These are phyloP conservation scores for Pimephales promelas DNA, from an alignment of 2,113 vertebrate genomes.

Conservation along the genomic window DNA sequence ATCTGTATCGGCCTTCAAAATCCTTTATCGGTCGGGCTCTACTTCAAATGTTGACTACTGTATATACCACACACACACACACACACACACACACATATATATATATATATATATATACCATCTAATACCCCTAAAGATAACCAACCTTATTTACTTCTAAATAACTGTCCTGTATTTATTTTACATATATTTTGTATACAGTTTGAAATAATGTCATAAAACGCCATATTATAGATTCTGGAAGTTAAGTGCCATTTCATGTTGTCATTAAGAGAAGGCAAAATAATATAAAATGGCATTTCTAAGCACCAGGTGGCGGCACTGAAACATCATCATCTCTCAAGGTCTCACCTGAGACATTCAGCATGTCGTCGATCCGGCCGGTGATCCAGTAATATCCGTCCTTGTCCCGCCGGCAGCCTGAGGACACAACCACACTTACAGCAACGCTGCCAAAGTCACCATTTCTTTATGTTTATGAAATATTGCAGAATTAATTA, in stretches of 20 bases:
- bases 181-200: background rate
- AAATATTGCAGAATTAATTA: too few relatives aligned
- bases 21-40: too few relatives aligned
- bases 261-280: background rate
- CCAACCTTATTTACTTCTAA: background rate
- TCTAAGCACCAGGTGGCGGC: conserved; percentile 15
- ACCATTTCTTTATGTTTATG: too few relatives aligned
- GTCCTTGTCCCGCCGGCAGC: conserved; percentile 80
- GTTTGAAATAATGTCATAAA: background rate
- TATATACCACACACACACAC: background rate
- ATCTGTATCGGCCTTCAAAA: too few relatives aligned
- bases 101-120: background rate
- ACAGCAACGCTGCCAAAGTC: background rate
- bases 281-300: too few relatives aligned
- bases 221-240: background rate
- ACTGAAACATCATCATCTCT: background rate
- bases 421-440: conserved; percentile 60
- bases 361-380: conserved; percentile 83
- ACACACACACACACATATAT: too few relatives aligned
- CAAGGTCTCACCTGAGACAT: conserved; percentile 76
- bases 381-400: conserved; percentile 86
- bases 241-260: too few relatives aligned
- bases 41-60: too few relatives aligned
- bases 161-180: background rate
- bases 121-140: background rate